Base-by-base conservation (phyloP, 2,113 vertebrate genomes). In the Phalacrocorax carbo region DNA sequence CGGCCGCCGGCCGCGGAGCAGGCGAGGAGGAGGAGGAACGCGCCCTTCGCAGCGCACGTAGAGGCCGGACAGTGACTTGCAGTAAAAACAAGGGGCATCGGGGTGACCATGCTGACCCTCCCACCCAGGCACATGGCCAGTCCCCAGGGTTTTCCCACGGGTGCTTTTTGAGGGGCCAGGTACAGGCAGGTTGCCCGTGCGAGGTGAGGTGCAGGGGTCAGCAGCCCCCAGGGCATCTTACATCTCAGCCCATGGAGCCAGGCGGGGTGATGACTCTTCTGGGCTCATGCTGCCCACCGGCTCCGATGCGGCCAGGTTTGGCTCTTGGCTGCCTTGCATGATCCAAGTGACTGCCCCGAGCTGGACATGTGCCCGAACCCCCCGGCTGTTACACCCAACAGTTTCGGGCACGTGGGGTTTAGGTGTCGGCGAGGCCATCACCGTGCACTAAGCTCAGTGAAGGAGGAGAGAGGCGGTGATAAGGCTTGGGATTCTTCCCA, bases 1-100 rank as follows among this genome's bases (percentile, higher is more conserved):
- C 20, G 20, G 46, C 46, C 46, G 19, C 46, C 10, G 46, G 46
- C 46, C 9, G 19, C 21, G 46, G 46, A 60, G 34, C 58, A 5
- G 4, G 36, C 8, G 4, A 40, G 61, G 61, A 5, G 4, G 61
- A 40, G 42, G 42, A 15, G 61, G 36, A 17, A 17, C 30, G 20
- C 4, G 20, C 27, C 1, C 19, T 15, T 25, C 3, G 5, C 4
- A 13, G 42, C 1, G 0, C 4, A 1, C 8, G 38, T 38, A 13
- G 18, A 11, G 32, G 42, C 18, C 2, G 2, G 17, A 22, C 26
- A 0, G 13, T 0, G 2, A 15, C 30, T 8, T 4, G 9, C 16
- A 9, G 8, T 17, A 17, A 30, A 20, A 46, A 60, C 6, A 26
- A 36, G 26, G 25, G 55, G 44, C 29, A 14, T 19, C 7, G 11